phyloP scores from a whole-genome alignment of 1,140 invertebrate genomes.

The Micrasema longulum region DNA sequence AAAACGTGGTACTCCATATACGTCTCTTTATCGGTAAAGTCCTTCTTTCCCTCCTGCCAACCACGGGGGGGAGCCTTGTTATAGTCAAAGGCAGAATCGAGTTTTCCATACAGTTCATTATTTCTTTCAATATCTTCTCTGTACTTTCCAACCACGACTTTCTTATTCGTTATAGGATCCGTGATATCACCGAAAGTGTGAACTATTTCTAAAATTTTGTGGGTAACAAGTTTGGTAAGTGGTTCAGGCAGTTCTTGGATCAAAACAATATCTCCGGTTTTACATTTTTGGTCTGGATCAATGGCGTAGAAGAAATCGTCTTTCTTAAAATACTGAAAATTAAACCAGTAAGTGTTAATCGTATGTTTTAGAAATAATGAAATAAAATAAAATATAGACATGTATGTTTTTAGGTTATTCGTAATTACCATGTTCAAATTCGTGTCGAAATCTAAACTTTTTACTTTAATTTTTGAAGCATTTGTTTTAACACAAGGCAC shows the following conservation, averaged over 20 bases:
- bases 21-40: slow-evolving; percentile 81
- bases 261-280: slow-evolving; percentile 84
- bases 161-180: slow-evolving; percentile 86
- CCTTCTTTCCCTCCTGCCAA: slow-evolving; percentile 82
- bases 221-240: slow-evolving; percentile 81
- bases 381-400: neutral
- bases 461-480: slow-evolving; percentile 80
- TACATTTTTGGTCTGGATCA: slow-evolving; percentile 82
- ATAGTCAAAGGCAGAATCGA: slow-evolving; percentile 78
- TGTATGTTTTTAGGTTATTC: too few relatives aligned
- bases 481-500: slow-evolving; percentile 79
- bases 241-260: slow-evolving; percentile 79
- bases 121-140: slow-evolving; percentile 79
- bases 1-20: slow-evolving; percentile 82
- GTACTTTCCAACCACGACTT: slow-evolving; percentile 77
- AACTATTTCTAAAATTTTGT: slow-evolving; percentile 82
- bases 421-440: slow-evolving; percentile 77
- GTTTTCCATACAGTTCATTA: slow-evolving; percentile 78
- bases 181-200: slow-evolving; percentile 85
- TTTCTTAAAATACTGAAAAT: slow-evolving; percentile 83
- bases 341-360: too few relatives aligned
- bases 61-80: slow-evolving; percentile 81
- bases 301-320: slow-evolving; percentile 78
- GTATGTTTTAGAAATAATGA: too few relatives aligned
- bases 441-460: slow-evolving; percentile 76